Conservation (phyloP, 2,113 vertebrate genomes). For the Cariama cristata region DNA sequence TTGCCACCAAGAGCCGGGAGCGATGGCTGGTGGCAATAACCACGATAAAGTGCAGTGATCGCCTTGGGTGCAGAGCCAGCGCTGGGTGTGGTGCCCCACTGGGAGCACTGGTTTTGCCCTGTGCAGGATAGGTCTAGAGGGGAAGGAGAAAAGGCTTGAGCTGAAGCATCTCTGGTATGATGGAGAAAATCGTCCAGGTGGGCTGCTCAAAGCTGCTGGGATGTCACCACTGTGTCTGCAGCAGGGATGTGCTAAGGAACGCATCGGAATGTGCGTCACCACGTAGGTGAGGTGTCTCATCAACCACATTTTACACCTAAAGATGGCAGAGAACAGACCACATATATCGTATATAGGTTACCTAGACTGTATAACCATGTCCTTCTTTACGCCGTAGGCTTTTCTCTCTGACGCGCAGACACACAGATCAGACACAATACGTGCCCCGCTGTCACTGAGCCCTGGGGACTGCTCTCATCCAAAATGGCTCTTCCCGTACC, state of each 20-base stretch:
- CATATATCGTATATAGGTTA: fast-evolving
- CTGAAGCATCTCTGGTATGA: not conserved
- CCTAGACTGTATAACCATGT: fast-evolving
- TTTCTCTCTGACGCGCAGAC: not conserved
- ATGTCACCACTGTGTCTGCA: fast-evolving
- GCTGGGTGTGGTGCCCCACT: fast-evolving
- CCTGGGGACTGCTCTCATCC: not conserved
- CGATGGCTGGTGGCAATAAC: fast-evolving
- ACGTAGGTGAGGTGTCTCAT: not conserved
- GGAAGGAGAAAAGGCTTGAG: not conserved
- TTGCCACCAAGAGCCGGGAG: not conserved
- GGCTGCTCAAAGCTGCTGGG: not conserved
- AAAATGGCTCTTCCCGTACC: fast-evolving
- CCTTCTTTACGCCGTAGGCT: not conserved
- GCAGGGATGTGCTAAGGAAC: not conserved
- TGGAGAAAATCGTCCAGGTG: not conserved
- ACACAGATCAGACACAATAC: fast-evolving
- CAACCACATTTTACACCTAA: fast-evolving
- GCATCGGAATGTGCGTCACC: fast-evolving
- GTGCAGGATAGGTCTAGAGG: not conserved
- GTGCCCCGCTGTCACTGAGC: fast-evolving
- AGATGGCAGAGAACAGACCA: not conserved
- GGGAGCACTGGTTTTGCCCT: not conserved
- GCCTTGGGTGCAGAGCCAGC: not conserved
- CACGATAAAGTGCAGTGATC: fast-evolving